These are phyloP conservation scores for Lithophane leautieri DNA, from an alignment of 2,888 invertebrate species.

Conservation along the genomic window DNA sequence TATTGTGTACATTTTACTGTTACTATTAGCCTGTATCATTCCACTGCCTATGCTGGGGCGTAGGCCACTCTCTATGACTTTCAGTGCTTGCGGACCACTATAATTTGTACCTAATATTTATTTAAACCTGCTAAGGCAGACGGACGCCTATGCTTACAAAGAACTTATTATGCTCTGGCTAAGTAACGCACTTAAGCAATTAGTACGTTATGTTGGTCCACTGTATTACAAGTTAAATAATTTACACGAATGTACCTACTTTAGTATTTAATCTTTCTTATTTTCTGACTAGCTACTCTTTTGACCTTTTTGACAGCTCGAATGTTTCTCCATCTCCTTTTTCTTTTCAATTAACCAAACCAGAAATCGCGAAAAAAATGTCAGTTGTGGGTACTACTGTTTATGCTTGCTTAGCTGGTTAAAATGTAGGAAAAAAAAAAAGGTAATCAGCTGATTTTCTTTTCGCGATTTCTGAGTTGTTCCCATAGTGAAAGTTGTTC, in stretches of 20 bases:
- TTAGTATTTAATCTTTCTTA: neutral
- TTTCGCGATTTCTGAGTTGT: too few relatives aligned
- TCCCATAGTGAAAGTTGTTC: too few relatives aligned
- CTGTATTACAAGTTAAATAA: constrained; percentile 8
- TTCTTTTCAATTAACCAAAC: neutral
- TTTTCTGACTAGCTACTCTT: neutral
- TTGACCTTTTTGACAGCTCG: neutral
- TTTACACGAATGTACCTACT: neutral
- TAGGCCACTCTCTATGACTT: too few relatives aligned
- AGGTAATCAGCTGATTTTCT: too few relatives aligned
- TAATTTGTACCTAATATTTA: neutral
- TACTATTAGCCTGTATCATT: too few relatives aligned
- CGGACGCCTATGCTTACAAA: constrained; percentile 4
- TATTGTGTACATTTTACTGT: too few relatives aligned
- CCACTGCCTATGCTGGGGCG: too few relatives aligned
- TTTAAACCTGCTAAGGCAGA: neutral
- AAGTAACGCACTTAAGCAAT: constrained; percentile 24
- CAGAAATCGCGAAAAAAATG: too few relatives aligned
- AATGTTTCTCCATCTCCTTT: neutral
- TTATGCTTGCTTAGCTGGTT: too few relatives aligned
- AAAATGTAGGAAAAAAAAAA: too few relatives aligned
- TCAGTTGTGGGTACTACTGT: too few relatives aligned
- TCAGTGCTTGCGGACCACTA: too few relatives aligned
- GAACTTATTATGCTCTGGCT: constrained; percentile 15
- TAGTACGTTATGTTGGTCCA: constrained; percentile 24